Evolutionary conservation across 2,113 vertebrate species (phyloP).

Genomic region (Grammomys dolichurus): DNA sequence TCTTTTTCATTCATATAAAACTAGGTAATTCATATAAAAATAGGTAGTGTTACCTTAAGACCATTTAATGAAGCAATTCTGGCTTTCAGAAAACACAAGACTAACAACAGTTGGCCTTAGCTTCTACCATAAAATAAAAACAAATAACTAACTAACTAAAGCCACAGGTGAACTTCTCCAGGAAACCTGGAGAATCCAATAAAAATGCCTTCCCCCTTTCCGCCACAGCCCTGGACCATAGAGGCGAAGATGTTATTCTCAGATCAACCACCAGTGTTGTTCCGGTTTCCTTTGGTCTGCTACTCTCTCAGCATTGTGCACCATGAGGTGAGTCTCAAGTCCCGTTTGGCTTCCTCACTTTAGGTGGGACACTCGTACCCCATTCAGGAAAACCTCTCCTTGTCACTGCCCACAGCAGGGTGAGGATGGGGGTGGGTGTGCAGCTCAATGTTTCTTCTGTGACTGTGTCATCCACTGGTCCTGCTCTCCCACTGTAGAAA

Average conservation of each 20-base stretch:
- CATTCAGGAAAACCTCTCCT: neutral
- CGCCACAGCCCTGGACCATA: neutral
- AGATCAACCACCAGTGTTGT: neutral
- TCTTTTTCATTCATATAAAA: slow-evolving; percentile 30
- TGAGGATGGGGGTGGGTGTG: accelerated
- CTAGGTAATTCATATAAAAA: neutral
- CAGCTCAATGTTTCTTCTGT: neutral
- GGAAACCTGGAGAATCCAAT: neutral
- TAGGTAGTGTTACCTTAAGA: neutral
- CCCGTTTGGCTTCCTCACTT: neutral
- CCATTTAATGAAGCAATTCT: neutral
- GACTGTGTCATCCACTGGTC: neutral
- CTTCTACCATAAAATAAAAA: neutral
- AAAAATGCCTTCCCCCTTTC: neutral
- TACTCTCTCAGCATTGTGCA: neutral
- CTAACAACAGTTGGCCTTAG: neutral
- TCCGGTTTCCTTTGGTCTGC: neutral
- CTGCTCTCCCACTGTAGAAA: neutral
- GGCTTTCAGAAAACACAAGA: slow-evolving; percentile 57
- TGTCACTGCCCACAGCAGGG: neutral
- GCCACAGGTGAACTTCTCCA: neutral
- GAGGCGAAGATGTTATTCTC: neutral
- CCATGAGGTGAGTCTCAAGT: neutral
- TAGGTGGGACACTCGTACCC: neutral
- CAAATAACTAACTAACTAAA: neutral